Evolutionary conservation across 2,113 vertebrate species (phyloP).

Genomic region (Calyptomena viridis): DNA sequence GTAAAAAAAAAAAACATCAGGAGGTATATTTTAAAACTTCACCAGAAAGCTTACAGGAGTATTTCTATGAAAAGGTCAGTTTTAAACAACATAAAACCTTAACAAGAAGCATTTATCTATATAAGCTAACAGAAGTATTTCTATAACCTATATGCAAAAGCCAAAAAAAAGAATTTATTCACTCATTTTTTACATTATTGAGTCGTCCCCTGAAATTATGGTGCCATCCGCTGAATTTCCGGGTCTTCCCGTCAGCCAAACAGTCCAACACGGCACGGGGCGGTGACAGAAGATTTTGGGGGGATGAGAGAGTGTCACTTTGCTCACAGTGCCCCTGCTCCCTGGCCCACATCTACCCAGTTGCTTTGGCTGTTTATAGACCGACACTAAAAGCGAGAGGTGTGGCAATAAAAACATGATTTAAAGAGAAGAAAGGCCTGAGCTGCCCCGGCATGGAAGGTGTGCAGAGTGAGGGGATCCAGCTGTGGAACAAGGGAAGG

Average conservation of each 20-base stretch:
- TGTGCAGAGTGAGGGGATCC: fast-evolving
- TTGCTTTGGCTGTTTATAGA: not conserved
- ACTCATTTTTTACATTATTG: too few relatives aligned
- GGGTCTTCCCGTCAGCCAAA: fast-evolving
- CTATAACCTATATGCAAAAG: too few relatives aligned
- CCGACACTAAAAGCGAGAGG: fast-evolving
- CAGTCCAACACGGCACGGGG: fast-evolving
- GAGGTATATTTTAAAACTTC: too few relatives aligned
- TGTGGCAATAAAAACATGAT: not conserved
- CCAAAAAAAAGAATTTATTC: too few relatives aligned
- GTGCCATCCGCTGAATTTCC: not conserved
- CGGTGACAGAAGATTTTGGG: fast-evolving
- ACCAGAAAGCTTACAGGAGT: too few relatives aligned
- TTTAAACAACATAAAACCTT: too few relatives aligned
- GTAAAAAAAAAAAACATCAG: too few relatives aligned
- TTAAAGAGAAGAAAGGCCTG: not conserved
- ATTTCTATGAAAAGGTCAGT: too few relatives aligned
- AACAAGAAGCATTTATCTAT: too few relatives aligned
- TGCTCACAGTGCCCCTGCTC: too few relatives aligned
- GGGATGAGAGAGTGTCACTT: too few relatives aligned
- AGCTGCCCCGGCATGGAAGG: fast-evolving
- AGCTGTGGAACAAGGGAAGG: fast-evolving
- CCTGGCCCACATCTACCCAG: not conserved
- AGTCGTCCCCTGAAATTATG: not conserved
- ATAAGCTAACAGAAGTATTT: too few relatives aligned